These are phyloP conservation scores for Vespertilio murinus DNA, from an alignment of 2,797 vertebrate genomes.

Conservation along the genomic window DNA sequence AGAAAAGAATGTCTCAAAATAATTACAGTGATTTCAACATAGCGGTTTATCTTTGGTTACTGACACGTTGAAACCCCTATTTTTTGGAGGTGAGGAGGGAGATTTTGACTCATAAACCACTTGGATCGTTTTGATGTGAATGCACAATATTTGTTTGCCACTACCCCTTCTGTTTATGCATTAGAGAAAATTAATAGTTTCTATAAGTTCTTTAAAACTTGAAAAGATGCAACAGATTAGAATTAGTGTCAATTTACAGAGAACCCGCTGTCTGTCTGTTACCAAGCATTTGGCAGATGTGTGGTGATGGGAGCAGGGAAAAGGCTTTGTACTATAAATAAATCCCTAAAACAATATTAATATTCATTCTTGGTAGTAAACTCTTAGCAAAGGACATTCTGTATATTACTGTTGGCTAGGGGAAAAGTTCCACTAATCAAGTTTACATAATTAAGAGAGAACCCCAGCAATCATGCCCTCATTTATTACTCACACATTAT, in stretches of 20 bases:
- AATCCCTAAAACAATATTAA: neutral
- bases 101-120: neutral
- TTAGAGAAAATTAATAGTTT: neutral
- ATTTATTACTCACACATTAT: neutral
- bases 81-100: neutral
- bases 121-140: conserved; percentile 8
- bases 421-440: neutral
- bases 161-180: neutral
- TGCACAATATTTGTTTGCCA: neutral
- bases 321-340: neutral
- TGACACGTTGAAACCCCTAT: neutral
- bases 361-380: neutral
- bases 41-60: neutral
- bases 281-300: neutral
- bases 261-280: neutral
- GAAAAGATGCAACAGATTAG: neutral
- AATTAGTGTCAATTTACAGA: neutral
- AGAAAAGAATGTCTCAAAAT: conserved; percentile 26
- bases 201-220: neutral
- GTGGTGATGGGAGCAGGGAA: neutral
- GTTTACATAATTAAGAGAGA: neutral
- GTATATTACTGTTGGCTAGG: neutral
- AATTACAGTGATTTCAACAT: neutral
- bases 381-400: neutral
- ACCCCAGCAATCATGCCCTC: neutral